A percentile compares a stretch with the other conserved stretches of the same genome.
phyloP scores from a whole-genome alignment of 2,797 vertebrate genomes.

The Chelidonichthys spinosus region DNA sequence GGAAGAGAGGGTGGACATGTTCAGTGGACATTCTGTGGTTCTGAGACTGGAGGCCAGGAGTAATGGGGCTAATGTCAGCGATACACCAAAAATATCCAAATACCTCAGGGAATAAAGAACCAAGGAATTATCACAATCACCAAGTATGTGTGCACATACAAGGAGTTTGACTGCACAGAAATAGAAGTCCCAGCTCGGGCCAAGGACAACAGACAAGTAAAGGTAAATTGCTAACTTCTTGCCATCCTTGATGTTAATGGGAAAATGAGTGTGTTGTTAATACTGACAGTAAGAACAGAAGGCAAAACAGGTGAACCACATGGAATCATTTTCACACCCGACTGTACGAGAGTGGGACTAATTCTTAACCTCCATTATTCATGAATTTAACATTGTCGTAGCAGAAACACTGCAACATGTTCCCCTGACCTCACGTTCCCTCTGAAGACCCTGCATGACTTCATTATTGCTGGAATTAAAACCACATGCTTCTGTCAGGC shows the following conservation, averaged over 20 bases:
- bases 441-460: constrained; percentile 53
- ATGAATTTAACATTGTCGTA: constrained; percentile 51
- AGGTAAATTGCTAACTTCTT: constrained; percentile 1
- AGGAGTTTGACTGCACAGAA: neutral
- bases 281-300: constrained; percentile 24
- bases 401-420: constrained; percentile 43
- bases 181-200: neutral
- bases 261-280: constrained; percentile 12
- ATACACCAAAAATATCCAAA: neutral
- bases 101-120: constrained; percentile 6
- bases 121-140: neutral
- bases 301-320: constrained; percentile 20
- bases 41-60: constrained; percentile 6
- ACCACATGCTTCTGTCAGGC: constrained; percentile 56
- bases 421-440: constrained; percentile 20
- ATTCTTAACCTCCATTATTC: constrained; percentile 61
- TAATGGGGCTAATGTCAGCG: constrained; percentile 5
- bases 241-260: constrained; percentile 7
- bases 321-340: constrained; percentile 33
- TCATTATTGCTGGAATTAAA: constrained; percentile 50
- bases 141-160: no score
- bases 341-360: constrained; percentile 24
- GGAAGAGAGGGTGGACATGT: constrained; percentile 1
- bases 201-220: neutral
- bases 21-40: constrained; percentile 8